A percentile compares a stretch with the other conserved stretches of the same genome.
Conservation (phyloP, 2,888 invertebrate species). For the Calameuta idolon region DNA sequence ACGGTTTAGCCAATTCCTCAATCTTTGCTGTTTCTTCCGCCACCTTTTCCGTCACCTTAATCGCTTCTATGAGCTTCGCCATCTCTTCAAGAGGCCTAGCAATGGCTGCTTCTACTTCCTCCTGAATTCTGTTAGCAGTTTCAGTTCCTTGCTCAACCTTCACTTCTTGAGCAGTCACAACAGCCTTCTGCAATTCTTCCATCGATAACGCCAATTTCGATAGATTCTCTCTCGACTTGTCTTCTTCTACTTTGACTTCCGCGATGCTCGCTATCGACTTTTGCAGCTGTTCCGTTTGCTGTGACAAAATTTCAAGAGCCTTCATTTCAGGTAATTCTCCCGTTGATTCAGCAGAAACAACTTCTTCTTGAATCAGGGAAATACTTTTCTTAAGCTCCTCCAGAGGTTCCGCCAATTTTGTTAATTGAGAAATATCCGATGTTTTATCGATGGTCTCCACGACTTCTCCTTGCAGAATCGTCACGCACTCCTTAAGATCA, state of each 20-base stretch:
- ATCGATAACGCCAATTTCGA: constrained; percentile 26
- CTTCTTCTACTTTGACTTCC: constrained; percentile 1
- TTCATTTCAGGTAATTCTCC: background rate
- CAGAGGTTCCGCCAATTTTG: constrained; percentile 64
- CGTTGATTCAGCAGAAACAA: constrained; percentile 17
- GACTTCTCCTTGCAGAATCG: constrained; percentile 4
- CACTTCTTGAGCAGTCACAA: constrained; percentile 22
- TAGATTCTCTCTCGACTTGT: constrained; percentile 11
- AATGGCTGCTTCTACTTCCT: constrained; percentile 10
- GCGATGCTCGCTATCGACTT: constrained; percentile 11
- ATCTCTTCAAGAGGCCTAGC: constrained; percentile 15
- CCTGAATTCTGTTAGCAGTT: constrained; percentile 9
- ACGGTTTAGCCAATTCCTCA: constrained; percentile 13
- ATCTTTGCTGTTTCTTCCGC: constrained; percentile 20
- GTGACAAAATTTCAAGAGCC: constrained; percentile 19
- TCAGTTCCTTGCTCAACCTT: background rate
- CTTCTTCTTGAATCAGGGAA: constrained; percentile 53
- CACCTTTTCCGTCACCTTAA: background rate
- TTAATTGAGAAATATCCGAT: background rate
- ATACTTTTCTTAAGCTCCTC: constrained; percentile 59
- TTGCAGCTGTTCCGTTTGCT: constrained; percentile 25
- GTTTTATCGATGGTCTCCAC: constrained; percentile 3
- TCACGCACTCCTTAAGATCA: constrained; percentile 10
- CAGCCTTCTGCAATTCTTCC: constrained; percentile 25
- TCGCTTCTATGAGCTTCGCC: constrained; percentile 2